A percentile compares a stretch with the other conserved stretches of the same genome.
These are phyloP conservation scores for Drosophila pseudoobscura DNA, from an alignment of 1,140 invertebrate species.

Conservation along the genomic window DNA sequence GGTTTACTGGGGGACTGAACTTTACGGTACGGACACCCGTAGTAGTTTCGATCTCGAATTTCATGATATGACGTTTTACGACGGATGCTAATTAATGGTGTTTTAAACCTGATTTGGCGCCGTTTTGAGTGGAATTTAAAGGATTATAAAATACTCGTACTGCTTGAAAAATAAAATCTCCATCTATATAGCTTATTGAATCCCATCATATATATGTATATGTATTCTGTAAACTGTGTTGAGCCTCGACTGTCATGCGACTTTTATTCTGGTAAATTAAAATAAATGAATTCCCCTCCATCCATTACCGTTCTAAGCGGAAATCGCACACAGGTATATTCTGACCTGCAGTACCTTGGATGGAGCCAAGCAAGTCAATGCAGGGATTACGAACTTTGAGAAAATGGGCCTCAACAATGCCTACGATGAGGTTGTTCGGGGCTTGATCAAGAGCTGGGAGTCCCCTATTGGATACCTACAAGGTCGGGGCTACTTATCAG, in stretches of 20 bases:
- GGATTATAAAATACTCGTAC: no score
- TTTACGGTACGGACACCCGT: not conserved
- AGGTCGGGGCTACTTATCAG: slow-evolving; percentile 52
- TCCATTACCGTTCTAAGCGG: not conserved
- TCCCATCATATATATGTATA: no score
- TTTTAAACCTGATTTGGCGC: no score
- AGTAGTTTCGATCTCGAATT: slow-evolving; percentile 24
- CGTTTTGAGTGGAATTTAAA: no score
- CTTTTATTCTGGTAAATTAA: slow-evolving; percentile 28
- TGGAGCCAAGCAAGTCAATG: not conserved
- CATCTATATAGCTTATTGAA: not conserved
- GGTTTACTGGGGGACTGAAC: slow-evolving; percentile 18
- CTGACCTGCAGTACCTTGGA: slow-evolving; percentile 1
- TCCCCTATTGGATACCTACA: slow-evolving; percentile 54
- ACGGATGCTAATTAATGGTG: not conserved
- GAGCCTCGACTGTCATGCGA: slow-evolving; percentile 19
- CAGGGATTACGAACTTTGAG: not conserved
- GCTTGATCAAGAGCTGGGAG: slow-evolving; percentile 66
- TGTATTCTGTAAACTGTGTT: not conserved
- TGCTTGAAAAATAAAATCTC: no score
- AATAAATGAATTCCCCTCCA: no score
- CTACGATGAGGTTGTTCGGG: slow-evolving; percentile 47
- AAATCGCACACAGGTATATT: slow-evolving; percentile 14
- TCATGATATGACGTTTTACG: not conserved
- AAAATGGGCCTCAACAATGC: slow-evolving; percentile 6